Evolutionary conservation across 1,140 invertebrate species (phyloP).

Genomic region (Drosophila mayri): DNA sequence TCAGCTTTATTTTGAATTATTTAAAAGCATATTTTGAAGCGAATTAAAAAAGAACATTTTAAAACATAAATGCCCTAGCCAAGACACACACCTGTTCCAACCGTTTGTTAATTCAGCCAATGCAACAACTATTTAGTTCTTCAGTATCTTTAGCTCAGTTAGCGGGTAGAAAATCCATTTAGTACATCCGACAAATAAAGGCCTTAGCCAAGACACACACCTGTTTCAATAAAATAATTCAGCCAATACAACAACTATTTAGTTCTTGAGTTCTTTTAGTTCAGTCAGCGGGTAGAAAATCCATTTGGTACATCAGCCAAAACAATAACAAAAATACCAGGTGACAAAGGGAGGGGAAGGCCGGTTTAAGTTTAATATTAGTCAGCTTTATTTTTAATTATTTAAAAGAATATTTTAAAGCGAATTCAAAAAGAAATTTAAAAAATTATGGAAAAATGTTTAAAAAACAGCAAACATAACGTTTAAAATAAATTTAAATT

Average conservation of each 20-base stretch:
- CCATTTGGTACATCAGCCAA: too few species aligned
- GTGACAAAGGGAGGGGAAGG: background rate
- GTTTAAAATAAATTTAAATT: background rate
- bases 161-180: background rate
- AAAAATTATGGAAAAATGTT: background rate
- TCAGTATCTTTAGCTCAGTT: background rate
- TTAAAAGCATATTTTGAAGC: constrained; percentile 9
- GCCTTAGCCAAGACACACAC: background rate
- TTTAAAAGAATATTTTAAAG: constrained; percentile 8
- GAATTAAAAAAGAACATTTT: too few species aligned
- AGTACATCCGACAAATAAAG: too few species aligned
- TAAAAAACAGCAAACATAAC: background rate
- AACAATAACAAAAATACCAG: too few species aligned
- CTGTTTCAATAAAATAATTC: too few species aligned
- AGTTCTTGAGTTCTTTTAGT: too few species aligned
- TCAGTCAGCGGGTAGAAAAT: too few species aligned
- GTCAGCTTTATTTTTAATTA: constrained; percentile 2
- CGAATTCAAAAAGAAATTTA: too few species aligned
- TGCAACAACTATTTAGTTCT: background rate
- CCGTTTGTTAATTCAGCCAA: background rate
- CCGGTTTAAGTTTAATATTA: constrained; percentile 20
- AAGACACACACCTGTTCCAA: background rate
- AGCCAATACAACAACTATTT: too few species aligned
- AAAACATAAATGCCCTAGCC: background rate
- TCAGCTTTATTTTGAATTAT: constrained; percentile 2